Evolutionary conservation across 1,140 invertebrate species (phyloP).

Genomic region (Euschistus heros): DNA sequence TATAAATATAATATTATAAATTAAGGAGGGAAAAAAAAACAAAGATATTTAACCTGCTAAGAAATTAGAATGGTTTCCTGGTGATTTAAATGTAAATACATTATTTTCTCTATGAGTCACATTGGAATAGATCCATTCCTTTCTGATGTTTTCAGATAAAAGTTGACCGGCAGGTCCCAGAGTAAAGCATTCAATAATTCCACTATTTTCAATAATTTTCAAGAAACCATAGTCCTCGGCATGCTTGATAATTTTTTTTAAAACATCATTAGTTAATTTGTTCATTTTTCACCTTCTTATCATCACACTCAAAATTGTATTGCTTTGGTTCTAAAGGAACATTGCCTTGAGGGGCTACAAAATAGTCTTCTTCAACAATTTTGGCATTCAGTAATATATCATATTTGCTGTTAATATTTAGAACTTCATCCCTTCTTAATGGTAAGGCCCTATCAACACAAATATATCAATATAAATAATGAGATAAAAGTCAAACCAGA

Average conservation of each 20-base stretch:
- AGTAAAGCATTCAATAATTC: slow-evolving; percentile 30
- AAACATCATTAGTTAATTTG: slow-evolving; percentile 23
- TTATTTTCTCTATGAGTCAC: slow-evolving; percentile 41
- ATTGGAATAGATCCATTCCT: slow-evolving; percentile 44
- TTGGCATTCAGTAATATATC: slow-evolving; percentile 62
- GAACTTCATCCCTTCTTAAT: slow-evolving; percentile 58
- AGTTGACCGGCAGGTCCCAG: slow-evolving; percentile 44
- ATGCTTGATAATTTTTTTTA: slow-evolving; percentile 36
- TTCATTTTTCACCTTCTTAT: slow-evolving; percentile 5
- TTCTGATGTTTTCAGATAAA: slow-evolving; percentile 42
- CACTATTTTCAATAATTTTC: slow-evolving; percentile 31
- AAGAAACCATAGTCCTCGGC: slow-evolving; percentile 36
- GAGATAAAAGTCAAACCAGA: background rate
- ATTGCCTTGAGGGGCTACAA: slow-evolving; percentile 75
- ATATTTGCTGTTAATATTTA: slow-evolving; percentile 49
- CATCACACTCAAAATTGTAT: slow-evolving; percentile 17
- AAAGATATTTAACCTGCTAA: no score
- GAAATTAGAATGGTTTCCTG: background rate
- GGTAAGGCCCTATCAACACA: slow-evolving; percentile 44
- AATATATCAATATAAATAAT: background rate
- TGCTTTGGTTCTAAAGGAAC: slow-evolving; percentile 44
- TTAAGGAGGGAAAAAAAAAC: no score
- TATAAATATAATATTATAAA: no score
- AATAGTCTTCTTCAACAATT: slow-evolving; percentile 73
- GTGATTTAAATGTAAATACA: slow-evolving; percentile 36